These are phyloP conservation scores for rat (Rattus norvegicus) DNA, from an alignment of 2,113 vertebrate genomes.

Conservation along the genomic window DNA sequence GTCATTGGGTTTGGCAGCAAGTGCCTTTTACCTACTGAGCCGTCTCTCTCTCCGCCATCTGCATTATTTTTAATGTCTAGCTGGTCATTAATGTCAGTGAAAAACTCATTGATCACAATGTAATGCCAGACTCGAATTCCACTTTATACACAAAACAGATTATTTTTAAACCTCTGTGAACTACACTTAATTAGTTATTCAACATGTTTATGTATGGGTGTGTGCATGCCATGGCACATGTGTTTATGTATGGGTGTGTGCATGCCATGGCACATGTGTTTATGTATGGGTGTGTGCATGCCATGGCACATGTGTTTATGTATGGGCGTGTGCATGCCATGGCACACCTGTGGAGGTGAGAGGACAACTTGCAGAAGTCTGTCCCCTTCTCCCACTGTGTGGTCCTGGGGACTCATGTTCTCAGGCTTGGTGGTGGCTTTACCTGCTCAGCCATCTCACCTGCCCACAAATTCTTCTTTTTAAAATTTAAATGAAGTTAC, in stretches of 20 bases:
- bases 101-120: not conserved
- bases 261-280: too few relatives aligned
- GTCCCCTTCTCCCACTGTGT: not conserved
- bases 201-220: not conserved
- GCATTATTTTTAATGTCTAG: not conserved
- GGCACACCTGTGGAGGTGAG: too few relatives aligned
- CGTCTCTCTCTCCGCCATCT: not conserved
- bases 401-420: not conserved
- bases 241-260: not conserved
- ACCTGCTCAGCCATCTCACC: not conserved
- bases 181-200: not conserved
- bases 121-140: not conserved
- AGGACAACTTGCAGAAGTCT: too few relatives aligned
- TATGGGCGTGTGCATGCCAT: not conserved
- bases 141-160: not conserved
- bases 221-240: not conserved
- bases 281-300: too few relatives aligned
- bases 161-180: not conserved
- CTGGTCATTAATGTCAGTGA: not conserved
- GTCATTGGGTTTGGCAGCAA: too few relatives aligned
- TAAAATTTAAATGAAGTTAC: not conserved
- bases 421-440: not conserved
- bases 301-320: not conserved
- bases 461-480: not conserved
- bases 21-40: too few relatives aligned